Evolutionary conservation across 2,797 vertebrate genomes (phyloP).

Genomic region (Cirrhinus molitorella): DNA sequence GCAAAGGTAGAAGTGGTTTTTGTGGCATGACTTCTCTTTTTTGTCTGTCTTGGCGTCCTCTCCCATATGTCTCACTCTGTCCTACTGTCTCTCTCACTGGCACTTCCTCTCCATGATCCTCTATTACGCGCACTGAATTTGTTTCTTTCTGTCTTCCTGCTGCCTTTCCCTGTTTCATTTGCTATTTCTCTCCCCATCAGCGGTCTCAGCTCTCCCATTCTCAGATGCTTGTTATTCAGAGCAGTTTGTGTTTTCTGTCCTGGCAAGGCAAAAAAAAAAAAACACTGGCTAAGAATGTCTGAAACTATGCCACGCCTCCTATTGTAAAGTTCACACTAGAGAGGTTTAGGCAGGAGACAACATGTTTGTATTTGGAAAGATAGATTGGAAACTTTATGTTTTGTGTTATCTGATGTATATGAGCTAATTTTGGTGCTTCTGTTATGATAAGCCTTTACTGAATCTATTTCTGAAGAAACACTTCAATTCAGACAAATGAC

Average conservation of each 20-base stretch:
- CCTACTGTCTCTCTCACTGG: neutral
- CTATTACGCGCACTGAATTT: constrained; percentile 42
- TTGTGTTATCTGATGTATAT: neutral
- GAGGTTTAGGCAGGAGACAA: constrained; percentile 17
- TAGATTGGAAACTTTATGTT: constrained; percentile 11
- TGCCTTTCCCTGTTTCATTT: constrained; percentile 36
- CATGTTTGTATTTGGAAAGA: neutral
- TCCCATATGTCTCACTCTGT: neutral
- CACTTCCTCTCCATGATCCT: constrained; percentile 28
- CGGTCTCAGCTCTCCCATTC: constrained; percentile 1
- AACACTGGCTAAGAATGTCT: constrained; percentile 39
- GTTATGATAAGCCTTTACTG: neutral
- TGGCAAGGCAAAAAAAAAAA: constrained; percentile 38
- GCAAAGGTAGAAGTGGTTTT: constrained; percentile 18
- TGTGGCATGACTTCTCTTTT: constrained; percentile 22
- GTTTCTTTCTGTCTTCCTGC: constrained; percentile 32
- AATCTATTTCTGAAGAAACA: neutral
- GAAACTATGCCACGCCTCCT: constrained; percentile 26
- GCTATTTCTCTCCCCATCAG: constrained; percentile 42
- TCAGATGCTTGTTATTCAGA: constrained; percentile 58
- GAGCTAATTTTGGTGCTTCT: neutral
- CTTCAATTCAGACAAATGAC: neutral
- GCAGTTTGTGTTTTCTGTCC: constrained; percentile 47
- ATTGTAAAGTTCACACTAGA: neutral
- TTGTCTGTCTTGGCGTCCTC: neutral